These are phyloP conservation scores for Zeuzera pyrina DNA, from an alignment of 2,888 invertebrate species.

Conservation along the genomic window DNA sequence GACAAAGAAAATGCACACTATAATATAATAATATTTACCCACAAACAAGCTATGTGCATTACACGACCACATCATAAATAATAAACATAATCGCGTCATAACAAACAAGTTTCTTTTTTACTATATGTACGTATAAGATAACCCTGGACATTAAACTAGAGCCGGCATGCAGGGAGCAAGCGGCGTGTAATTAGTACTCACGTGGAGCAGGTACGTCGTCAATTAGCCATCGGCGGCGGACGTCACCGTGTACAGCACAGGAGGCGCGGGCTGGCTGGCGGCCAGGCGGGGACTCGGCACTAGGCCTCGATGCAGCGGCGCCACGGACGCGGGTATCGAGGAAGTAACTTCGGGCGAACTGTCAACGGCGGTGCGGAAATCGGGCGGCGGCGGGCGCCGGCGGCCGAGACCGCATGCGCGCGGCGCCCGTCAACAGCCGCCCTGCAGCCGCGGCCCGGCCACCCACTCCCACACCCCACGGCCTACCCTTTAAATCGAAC, in stretches of 20 bases:
- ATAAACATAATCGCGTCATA: too few species aligned
- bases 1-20: conserved; percentile 19
- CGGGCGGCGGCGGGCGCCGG: conserved; percentile 67
- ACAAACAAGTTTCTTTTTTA: too few species aligned
- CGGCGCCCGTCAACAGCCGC: conserved; percentile 72
- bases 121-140: too few species aligned
- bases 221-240: conserved; percentile 49
- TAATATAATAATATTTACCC: too few species aligned
- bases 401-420: conserved; percentile 61
- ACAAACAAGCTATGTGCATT: too few species aligned
- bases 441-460: conserved; percentile 48
- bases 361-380: conserved; percentile 76
- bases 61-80: too few species aligned
- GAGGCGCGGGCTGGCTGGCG: conserved; percentile 26
- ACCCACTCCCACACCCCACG: conserved; percentile 22
- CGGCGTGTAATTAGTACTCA: conserved; percentile 27
- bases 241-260: conserved; percentile 14
- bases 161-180: conserved; percentile 2
- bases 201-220: conserved; percentile 36
- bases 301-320: conserved; percentile 32
- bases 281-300: conserved; percentile 19
- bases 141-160: conserved; percentile 4
- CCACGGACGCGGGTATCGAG: conserved; percentile 65
- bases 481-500: conserved; percentile 71
- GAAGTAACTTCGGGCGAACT: conserved; percentile 73